Percentiles rank a stretch among this genome's conserved stretches.
These are phyloP conservation scores for Colaptes auratus DNA, from an alignment of 2,113 vertebrate genomes.

Conservation along the genomic window DNA sequence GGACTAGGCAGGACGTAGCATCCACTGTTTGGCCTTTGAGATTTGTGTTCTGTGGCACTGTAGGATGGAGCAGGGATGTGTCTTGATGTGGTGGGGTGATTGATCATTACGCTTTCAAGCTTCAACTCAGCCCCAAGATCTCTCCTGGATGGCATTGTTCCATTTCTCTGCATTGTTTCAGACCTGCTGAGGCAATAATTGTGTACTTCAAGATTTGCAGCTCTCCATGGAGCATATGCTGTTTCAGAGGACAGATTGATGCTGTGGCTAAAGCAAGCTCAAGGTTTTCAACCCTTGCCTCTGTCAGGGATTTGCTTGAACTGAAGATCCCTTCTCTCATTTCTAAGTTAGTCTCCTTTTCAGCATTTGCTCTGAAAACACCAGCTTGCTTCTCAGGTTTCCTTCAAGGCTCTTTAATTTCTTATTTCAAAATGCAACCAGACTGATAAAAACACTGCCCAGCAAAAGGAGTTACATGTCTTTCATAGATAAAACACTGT, in stretches of 20 bases:
- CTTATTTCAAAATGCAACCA: not conserved
- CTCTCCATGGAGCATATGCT: fast-evolving
- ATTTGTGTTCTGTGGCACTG: not conserved
- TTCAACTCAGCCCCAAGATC: not conserved
- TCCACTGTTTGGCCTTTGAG: not conserved
- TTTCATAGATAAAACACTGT: not conserved
- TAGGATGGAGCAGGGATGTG: not conserved
- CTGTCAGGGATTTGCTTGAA: not conserved
- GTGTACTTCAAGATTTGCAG: not conserved
- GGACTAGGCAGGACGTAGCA: not conserved
- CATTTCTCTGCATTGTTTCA: not conserved
- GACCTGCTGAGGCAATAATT: not conserved
- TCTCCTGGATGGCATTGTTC: not conserved
- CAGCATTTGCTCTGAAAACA: not conserved
- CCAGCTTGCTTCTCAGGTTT: not conserved
- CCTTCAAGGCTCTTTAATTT: not conserved
- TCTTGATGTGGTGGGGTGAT: not conserved
- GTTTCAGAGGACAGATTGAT: not conserved
- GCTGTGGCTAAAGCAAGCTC: not conserved
- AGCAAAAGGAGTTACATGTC: not conserved
- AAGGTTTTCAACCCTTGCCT: not conserved
- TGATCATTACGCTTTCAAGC: not conserved
- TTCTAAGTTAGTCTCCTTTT: not conserved
- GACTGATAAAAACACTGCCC: not conserved
- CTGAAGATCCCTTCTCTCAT: fast-evolving